A percentile compares a stretch with the other conserved stretches of the same genome.
Conservation (phyloP, 2,113 vertebrate species). For the Clarias magur region DNA sequence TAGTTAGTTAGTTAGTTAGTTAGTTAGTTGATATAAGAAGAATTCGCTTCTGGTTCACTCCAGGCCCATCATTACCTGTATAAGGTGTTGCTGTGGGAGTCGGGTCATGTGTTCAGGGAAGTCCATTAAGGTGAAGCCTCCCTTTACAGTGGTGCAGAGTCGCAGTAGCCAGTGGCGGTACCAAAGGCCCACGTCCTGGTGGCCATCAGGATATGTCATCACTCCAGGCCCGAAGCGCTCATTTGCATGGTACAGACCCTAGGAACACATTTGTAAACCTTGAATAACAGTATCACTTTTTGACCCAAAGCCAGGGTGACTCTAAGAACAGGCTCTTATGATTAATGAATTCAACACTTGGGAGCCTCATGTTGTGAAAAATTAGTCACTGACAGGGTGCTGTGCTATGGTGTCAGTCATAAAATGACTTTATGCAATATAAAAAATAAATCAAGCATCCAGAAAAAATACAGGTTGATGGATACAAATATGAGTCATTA, state of each 20-base stretch:
- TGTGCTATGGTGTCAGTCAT: background rate
- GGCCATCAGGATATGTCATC: constrained; percentile 70
- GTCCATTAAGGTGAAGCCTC: constrained; percentile 67
- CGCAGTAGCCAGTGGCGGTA: constrained; percentile 70
- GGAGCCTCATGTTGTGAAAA: background rate
- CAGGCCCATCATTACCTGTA: constrained; percentile 44
- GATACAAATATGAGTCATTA: background rate
- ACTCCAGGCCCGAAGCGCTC: constrained; percentile 83
- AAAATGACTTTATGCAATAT: background rate
- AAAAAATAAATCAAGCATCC: background rate
- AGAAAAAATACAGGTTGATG: background rate
- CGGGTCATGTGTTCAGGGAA: constrained; percentile 66
- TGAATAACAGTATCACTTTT: background rate
- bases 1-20: too few relatives aligned
- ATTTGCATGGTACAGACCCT: constrained; percentile 83
- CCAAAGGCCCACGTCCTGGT: constrained; percentile 84
- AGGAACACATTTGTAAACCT: constrained; percentile 9
- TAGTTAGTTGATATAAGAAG: background rate
- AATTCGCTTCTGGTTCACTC: background rate
- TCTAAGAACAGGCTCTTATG: background rate
- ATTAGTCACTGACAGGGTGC: background rate
- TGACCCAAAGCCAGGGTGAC: background rate
- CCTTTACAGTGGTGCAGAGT: constrained; percentile 66
- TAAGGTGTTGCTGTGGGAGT: constrained; percentile 9
- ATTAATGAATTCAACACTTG: background rate